phyloP scores from a whole-genome alignment of 2,113 vertebrate species.

The Gila orcuttii region DNA sequence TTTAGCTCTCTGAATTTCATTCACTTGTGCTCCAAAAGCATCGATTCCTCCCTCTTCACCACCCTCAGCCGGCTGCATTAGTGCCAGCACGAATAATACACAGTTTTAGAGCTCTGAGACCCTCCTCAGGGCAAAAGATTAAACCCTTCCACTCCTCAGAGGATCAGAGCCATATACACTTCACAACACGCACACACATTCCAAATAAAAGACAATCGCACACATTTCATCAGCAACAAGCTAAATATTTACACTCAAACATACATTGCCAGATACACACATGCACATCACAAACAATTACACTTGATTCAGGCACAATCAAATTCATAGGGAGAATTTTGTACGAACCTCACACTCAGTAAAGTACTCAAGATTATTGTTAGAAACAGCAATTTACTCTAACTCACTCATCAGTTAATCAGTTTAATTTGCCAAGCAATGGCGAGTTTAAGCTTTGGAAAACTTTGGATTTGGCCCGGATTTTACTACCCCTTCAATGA shows the following conservation, averaged over 20 bases:
- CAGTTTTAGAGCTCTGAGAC: constrained; percentile 32
- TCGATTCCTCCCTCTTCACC: constrained; percentile 35
- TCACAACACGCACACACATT: constrained; percentile 4
- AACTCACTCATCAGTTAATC: background rate
- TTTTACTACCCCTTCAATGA: background rate
- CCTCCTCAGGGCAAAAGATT: constrained; percentile 48
- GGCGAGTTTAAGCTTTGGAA: background rate
- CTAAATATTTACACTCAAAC: constrained; percentile 17
- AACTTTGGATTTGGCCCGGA: background rate
- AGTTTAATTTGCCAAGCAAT: background rate
- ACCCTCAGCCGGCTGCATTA: constrained; percentile 42
- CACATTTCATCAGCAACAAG: constrained; percentile 25
- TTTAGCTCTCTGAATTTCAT: constrained; percentile 63
- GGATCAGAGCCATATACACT: constrained; percentile 18
- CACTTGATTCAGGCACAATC: constrained; percentile 3
- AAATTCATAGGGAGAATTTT: background rate
- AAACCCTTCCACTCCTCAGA: constrained; percentile 39
- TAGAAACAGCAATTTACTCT: background rate
- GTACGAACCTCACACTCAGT: background rate
- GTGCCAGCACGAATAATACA: constrained; percentile 45
- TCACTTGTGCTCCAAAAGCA: constrained; percentile 33
- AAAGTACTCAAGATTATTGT: background rate
- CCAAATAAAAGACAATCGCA: constrained; percentile 18
- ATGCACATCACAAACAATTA: constrained; percentile 11
- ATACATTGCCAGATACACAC: background rate